These are phyloP conservation scores for Pachypanchax playfairii DNA, from an alignment of 2,113 vertebrate species.

Conservation along the genomic window DNA sequence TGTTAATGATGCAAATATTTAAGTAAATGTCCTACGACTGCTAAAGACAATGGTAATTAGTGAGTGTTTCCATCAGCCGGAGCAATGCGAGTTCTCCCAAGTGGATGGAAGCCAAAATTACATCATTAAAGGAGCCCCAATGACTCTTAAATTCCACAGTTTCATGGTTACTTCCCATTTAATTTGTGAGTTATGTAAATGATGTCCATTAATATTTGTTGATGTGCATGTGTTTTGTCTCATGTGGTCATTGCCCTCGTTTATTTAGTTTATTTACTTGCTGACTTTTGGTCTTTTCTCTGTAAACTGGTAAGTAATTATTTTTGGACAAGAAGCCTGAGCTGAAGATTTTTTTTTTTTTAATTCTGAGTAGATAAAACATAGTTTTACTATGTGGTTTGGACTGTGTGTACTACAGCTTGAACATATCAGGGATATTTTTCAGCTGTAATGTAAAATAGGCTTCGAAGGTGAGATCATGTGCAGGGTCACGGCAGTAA, in stretches of 20 bases:
- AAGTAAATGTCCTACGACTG: conserved; percentile 29
- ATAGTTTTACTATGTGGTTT: too few species aligned
- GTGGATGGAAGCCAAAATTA: conserved; percentile 44
- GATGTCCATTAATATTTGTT: conserved; percentile 32
- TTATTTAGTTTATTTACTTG: conserved; percentile 1
- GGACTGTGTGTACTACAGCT: too few species aligned
- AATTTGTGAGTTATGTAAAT: conserved; percentile 58
- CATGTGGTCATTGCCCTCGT: neutral
- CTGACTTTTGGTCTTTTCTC: neutral
- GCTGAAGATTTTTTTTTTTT: neutral
- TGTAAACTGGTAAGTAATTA: neutral
- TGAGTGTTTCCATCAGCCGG: conserved; percentile 1
- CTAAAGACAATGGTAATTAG: conserved; percentile 45
- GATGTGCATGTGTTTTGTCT: neutral
- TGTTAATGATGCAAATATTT: conserved; percentile 30
- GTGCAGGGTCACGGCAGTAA: neutral
- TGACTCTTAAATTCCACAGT: conserved; percentile 44
- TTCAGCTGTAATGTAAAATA: too few species aligned
- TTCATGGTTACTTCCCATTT: conserved; percentile 30
- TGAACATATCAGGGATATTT: too few species aligned
- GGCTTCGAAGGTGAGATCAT: too few species aligned
- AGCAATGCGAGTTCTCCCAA: conserved; percentile 28
- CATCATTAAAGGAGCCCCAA: conserved; percentile 36
- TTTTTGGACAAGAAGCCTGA: neutral
- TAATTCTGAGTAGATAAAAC: too few species aligned